Conservation (phyloP, 2,888 invertebrate species). For the Pollenia angustigena region DNA sequence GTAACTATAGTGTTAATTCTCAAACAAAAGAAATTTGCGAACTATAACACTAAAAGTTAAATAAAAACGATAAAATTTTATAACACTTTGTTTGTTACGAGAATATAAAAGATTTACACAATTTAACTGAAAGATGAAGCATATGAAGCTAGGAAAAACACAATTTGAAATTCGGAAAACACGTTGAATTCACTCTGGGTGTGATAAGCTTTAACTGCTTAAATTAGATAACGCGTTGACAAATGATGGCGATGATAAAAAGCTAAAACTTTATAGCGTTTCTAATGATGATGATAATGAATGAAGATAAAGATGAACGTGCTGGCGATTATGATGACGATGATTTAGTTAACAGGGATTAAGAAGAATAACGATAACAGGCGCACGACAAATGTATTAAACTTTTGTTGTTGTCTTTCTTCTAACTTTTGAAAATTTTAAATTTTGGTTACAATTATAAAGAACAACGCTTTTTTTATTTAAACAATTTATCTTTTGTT, state of each 20-base stretch:
- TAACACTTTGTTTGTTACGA: background rate
- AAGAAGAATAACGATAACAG: conserved; percentile 12
- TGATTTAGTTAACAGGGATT: background rate
- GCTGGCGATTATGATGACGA: background rate
- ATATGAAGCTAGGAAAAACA: background rate
- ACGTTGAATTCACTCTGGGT: conserved; percentile 28
- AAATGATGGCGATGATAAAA: conserved; percentile 5
- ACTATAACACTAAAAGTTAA: conserved; percentile 11
- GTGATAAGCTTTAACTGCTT: conserved; percentile 27
- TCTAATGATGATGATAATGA: background rate
- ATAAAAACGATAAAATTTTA: background rate
- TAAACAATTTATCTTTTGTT: conserved; percentile 35
- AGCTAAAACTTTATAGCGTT: conserved; percentile 8
- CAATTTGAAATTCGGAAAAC: background rate
- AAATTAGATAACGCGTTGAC: conserved; percentile 53
- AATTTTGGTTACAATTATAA: conserved; percentile 3
- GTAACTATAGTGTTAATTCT: conserved; percentile 15
- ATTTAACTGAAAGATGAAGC: background rate
- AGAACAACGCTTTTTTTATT: conserved; percentile 1
- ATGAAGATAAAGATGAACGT: conserved; percentile 10
- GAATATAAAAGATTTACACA: background rate
- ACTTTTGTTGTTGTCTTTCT: background rate
- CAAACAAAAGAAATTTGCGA: background rate
- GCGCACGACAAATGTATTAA: conserved; percentile 23
- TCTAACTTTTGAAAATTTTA: background rate